These are phyloP conservation scores for Oreonectes daqikongensis DNA, from an alignment of 2,797 vertebrate genomes.

Conservation along the genomic window DNA sequence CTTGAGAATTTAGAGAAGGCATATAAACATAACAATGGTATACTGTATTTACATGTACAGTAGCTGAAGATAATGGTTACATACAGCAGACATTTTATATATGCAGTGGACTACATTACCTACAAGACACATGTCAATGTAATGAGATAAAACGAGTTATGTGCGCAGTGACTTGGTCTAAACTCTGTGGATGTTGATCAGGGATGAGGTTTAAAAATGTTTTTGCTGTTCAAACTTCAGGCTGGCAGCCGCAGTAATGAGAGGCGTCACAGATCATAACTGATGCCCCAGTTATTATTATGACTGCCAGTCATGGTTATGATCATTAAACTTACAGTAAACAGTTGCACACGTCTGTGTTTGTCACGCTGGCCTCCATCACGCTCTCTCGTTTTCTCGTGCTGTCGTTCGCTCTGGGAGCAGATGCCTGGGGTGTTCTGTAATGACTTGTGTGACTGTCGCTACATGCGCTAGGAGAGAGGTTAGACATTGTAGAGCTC, in stretches of 20 bases:
- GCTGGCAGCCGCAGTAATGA: slow-evolving; percentile 34
- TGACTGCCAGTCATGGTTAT: slow-evolving; percentile 40
- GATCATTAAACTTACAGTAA: slow-evolving; percentile 47
- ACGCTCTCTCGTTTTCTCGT: slow-evolving; percentile 1
- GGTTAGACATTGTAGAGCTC: slow-evolving; percentile 38
- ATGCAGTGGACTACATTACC: slow-evolving; percentile 3
- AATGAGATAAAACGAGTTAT: background rate
- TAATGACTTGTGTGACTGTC: slow-evolving; percentile 40
- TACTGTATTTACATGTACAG: background rate
- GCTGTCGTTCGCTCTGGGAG: slow-evolving; percentile 22
- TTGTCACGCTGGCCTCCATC: slow-evolving; percentile 30
- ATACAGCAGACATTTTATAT: background rate
- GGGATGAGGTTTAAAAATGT: slow-evolving; percentile 20
- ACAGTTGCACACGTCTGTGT: slow-evolving; percentile 37
- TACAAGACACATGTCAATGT: background rate
- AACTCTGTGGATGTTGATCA: slow-evolving; percentile 31
- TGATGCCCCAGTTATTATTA: slow-evolving; percentile 46
- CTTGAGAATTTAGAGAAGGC: background rate
- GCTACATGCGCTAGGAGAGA: slow-evolving; percentile 37
- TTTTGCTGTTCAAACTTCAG: slow-evolving; percentile 29
- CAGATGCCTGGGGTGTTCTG: slow-evolving; percentile 44
- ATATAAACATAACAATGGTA: background rate
- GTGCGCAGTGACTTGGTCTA: slow-evolving; percentile 14
- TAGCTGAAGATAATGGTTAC: background rate
- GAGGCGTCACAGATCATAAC: slow-evolving; percentile 41